Percentiles rank a stretch among this genome's conserved stretches.
These are phyloP conservation scores for Cheilosia urbana DNA, from an alignment of 2,888 invertebrate genomes.

Conservation along the genomic window DNA sequence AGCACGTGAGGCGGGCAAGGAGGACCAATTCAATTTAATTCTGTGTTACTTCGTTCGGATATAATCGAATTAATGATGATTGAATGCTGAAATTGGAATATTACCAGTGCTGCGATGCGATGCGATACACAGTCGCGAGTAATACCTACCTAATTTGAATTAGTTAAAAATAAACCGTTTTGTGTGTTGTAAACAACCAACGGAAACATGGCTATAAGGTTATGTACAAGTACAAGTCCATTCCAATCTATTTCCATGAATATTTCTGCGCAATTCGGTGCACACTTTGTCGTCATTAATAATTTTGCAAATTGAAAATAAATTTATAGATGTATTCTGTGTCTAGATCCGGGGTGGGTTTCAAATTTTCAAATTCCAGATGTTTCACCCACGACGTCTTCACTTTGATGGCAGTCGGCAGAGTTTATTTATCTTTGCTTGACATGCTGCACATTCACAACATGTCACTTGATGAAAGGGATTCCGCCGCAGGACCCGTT, in stretches of 20 bases:
- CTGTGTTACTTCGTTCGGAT: slow-evolving; percentile 54
- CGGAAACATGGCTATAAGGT: slow-evolving; percentile 12
- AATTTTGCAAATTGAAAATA: slow-evolving; percentile 16
- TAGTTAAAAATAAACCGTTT: slow-evolving; percentile 53
- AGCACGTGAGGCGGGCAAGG: slow-evolving; percentile 5
- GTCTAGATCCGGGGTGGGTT: neutral
- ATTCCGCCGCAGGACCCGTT: slow-evolving; percentile 43
- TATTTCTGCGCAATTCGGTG: slow-evolving; percentile 44
- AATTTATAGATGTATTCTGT: neutral
- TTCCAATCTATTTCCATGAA: slow-evolving; percentile 24
- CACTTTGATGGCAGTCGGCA: neutral
- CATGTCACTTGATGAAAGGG: slow-evolving; percentile 18
- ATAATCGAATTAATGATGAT: slow-evolving; percentile 72
- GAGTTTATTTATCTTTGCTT: slow-evolving; percentile 27
- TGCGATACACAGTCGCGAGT: slow-evolving; percentile 1
- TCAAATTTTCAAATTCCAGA: slow-evolving; percentile 14
- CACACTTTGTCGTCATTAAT: slow-evolving; percentile 46
- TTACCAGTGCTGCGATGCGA: slow-evolving; percentile 30
- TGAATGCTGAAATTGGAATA: slow-evolving; percentile 69
- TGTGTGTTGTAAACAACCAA: slow-evolving; percentile 32
- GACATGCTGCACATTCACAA: slow-evolving; percentile 7
- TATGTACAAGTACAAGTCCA: neutral
- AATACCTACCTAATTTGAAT: slow-evolving; percentile 33
- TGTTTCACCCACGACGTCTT: slow-evolving; percentile 9
- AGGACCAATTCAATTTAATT: slow-evolving; percentile 60